phyloP scores from a whole-genome alignment of 2,797 vertebrate species.

The Monodelphis domestica region DNA sequence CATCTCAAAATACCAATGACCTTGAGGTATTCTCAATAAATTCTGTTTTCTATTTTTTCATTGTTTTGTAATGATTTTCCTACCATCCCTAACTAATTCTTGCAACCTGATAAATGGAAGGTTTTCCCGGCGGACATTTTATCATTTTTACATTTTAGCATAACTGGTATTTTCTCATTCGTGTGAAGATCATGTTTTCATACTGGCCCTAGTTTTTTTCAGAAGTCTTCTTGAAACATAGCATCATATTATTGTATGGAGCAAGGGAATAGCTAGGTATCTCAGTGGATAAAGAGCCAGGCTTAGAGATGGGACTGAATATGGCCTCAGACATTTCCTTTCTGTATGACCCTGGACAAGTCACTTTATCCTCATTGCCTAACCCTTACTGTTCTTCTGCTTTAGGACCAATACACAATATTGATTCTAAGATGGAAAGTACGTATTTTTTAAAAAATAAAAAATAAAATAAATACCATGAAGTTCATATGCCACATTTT shows the following conservation, averaged over 20 bases:
- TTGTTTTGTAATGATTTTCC: not conserved
- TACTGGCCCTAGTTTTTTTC: not conserved
- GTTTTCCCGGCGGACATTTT: no score
- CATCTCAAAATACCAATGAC: not conserved
- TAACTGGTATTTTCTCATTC: not conserved
- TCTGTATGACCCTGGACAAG: no score
- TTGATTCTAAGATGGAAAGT: no score
- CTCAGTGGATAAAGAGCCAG: no score
- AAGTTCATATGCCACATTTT: not conserved
- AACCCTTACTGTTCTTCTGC: no score
- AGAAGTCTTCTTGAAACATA: no score
- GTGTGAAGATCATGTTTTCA: not conserved
- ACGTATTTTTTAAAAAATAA: no score
- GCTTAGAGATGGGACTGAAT: no score
- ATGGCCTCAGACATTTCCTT: no score
- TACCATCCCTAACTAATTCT: not conserved
- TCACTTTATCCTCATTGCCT: no score
- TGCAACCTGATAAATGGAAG: not conserved
- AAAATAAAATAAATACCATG: not conserved
- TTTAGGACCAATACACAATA: no score
- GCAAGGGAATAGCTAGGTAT: no score
- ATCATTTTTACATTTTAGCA: not conserved
- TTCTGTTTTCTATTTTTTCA: not conserved
- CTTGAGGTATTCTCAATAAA: not conserved
- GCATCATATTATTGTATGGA: not conserved